These are phyloP conservation scores for Lepisosteus oculatus DNA, from an alignment of 2,113 vertebrate species.

Conservation along the genomic window DNA sequence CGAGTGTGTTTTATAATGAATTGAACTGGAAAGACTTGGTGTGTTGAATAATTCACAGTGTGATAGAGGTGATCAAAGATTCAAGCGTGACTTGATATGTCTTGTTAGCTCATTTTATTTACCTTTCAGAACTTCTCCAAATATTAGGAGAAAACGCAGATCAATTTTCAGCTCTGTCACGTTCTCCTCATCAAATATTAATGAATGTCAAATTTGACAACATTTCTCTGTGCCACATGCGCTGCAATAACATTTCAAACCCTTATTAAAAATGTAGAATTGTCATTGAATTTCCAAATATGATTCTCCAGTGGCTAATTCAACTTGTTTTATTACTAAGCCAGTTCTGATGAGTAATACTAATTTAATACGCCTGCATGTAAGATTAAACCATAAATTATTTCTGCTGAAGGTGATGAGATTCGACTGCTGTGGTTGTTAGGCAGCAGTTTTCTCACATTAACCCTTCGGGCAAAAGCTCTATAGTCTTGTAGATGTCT, in stretches of 20 bases:
- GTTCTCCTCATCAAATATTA: constrained; percentile 72
- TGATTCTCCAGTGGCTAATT: constrained; percentile 74
- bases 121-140: constrained; percentile 73
- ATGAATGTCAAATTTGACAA: constrained; percentile 80
- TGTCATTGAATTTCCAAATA: constrained; percentile 78
- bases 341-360: constrained; percentile 73
- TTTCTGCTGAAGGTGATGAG: constrained; percentile 67
- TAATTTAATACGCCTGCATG: constrained; percentile 72
- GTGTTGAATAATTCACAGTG: constrained; percentile 76
- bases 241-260: constrained; percentile 69
- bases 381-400: constrained; percentile 82
- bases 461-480: constrained; percentile 44
- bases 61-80: constrained; percentile 63
- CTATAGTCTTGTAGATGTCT: neutral
- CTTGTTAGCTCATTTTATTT: constrained; percentile 79
- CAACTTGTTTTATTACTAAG: constrained; percentile 80
- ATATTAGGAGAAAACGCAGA: constrained; percentile 78
- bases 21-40: constrained; percentile 67
- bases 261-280: constrained; percentile 84
- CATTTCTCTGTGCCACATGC: constrained; percentile 60
- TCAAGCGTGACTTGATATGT: constrained; percentile 63
- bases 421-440: constrained; percentile 49
- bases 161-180: constrained; percentile 74
- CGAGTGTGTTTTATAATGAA: constrained; percentile 76
- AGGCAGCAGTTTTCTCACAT: constrained; percentile 45